Evolutionary conservation across 2,113 vertebrate species (phyloP).

Genomic region (Ophthalmolycus amberensis): DNA sequence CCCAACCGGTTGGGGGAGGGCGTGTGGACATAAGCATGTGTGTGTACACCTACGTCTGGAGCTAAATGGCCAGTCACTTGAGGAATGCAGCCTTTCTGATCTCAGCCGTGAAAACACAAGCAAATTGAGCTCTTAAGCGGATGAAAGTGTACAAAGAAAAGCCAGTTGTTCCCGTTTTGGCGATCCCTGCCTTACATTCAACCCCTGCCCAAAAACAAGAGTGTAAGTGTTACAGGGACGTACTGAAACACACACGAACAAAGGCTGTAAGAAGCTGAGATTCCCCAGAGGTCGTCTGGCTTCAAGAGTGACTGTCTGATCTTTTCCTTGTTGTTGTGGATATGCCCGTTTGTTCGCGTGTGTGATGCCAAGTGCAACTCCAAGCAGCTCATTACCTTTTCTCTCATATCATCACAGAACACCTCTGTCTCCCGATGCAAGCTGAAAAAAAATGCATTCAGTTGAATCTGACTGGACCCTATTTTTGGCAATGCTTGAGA

Average conservation of each 20-base stretch:
- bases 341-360: constrained; percentile 15
- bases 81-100: constrained; percentile 54
- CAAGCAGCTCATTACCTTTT: constrained; percentile 51
- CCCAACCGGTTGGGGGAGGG: constrained; percentile 64
- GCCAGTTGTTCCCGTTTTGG: constrained; percentile 37
- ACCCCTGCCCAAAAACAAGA: not conserved
- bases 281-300: constrained; percentile 50
- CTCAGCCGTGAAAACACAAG: constrained; percentile 35
- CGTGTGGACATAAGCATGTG: constrained; percentile 31
- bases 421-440: not conserved
- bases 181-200: constrained; percentile 20
- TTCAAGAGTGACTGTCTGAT: constrained; percentile 32
- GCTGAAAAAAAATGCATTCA: not conserved
- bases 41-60: constrained; percentile 61
- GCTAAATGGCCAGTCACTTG: constrained; percentile 52
- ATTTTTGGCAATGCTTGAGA: constrained; percentile 15
- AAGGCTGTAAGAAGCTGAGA: constrained; percentile 7
- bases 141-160: constrained; percentile 20
- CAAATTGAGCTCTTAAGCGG: constrained; percentile 17
- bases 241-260: constrained; percentile 32
- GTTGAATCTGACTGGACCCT: not conserved
- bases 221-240: not conserved
- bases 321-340: constrained; percentile 20
- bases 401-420: constrained; percentile 49
- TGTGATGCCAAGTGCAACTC: constrained; percentile 18